Percentiles rank a stretch among this genome's conserved stretches.
Evolutionary conservation across 2,113 vertebrate genomes (phyloP).

Genomic region (Eulemur macaco): DNA sequence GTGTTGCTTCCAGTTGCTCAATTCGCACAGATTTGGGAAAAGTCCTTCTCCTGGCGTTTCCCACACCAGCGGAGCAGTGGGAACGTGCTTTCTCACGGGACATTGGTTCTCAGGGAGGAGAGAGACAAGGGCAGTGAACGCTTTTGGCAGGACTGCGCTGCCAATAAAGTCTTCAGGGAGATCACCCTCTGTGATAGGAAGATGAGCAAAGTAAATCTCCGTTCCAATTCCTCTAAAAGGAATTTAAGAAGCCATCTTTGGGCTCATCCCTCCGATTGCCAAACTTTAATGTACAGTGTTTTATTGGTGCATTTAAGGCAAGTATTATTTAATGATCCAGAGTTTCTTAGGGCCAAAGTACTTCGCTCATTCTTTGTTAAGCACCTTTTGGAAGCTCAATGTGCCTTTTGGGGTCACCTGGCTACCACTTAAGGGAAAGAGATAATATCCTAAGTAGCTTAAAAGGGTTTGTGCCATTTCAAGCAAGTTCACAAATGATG

Average conservation of each 20-base stretch:
- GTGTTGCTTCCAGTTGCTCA: conserved; percentile 78
- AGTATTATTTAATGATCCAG: conserved; percentile 65
- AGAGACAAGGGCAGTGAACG: conserved; percentile 59
- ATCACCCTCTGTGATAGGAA: conserved; percentile 80
- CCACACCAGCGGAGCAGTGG: conserved; percentile 80
- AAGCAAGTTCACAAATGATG: neutral
- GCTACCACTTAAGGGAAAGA: conserved; percentile 64
- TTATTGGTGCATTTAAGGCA: conserved; percentile 67
- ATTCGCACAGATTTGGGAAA: conserved; percentile 81
- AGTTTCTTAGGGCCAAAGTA: conserved; percentile 37
- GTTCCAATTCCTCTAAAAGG: conserved; percentile 77
- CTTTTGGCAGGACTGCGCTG: conserved; percentile 77
- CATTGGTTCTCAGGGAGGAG: conserved; percentile 79
- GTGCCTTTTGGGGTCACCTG: conserved; percentile 1
- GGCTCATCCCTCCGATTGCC: conserved; percentile 45
- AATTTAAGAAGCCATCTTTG: conserved; percentile 74
- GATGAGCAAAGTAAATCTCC: conserved; percentile 79
- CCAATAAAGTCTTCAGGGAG: conserved; percentile 83
- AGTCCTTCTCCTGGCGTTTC: conserved; percentile 81
- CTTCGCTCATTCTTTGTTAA: conserved; percentile 47
- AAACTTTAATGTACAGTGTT: conserved; percentile 63
- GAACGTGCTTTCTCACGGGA: conserved; percentile 86
- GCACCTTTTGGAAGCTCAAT: conserved; percentile 26
- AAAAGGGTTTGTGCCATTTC: conserved; percentile 52
- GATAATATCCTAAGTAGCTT: conserved; percentile 29